These are phyloP conservation scores for Leptinotarsa undecemlineata DNA, from an alignment of 1,140 invertebrate species.

Conservation along the genomic window DNA sequence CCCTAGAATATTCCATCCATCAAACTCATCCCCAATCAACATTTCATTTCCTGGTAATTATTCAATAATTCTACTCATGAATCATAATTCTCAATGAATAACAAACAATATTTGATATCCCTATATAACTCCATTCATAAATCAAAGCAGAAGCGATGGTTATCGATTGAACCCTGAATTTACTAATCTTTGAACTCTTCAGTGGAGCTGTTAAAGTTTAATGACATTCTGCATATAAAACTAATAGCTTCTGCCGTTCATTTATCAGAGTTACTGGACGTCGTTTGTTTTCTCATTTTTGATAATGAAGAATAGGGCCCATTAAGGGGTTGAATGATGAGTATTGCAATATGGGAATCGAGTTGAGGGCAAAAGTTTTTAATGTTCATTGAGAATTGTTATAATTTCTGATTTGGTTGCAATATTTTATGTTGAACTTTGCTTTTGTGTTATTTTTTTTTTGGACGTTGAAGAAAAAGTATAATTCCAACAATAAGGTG, in stretches of 20 bases:
- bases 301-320: slow-evolving; percentile 4
- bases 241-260: slow-evolving; percentile 19
- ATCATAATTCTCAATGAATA: background rate
- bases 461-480: too few species aligned
- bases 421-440: too few species aligned
- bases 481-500: too few species aligned
- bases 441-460: too few species aligned
- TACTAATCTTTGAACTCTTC: slow-evolving; percentile 2
- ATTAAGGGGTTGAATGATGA: background rate
- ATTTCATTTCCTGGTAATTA: background rate
- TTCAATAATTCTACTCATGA: background rate
- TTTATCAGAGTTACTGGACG: slow-evolving; percentile 18
- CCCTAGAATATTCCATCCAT: too few species aligned
- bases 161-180: background rate
- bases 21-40: background rate
- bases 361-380: background rate
- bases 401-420: too few species aligned
- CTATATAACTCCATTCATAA: background rate
- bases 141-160: background rate
- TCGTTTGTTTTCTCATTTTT: slow-evolving; percentile 10
- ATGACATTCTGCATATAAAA: slow-evolving; percentile 22
- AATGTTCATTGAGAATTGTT: too few species aligned
- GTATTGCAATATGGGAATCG: background rate
- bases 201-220: slow-evolving; percentile 15
- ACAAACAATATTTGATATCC: background rate